Conservation (phyloP, 2,797 vertebrate genomes). For the Microctenopoma stevenorrisi region DNA sequence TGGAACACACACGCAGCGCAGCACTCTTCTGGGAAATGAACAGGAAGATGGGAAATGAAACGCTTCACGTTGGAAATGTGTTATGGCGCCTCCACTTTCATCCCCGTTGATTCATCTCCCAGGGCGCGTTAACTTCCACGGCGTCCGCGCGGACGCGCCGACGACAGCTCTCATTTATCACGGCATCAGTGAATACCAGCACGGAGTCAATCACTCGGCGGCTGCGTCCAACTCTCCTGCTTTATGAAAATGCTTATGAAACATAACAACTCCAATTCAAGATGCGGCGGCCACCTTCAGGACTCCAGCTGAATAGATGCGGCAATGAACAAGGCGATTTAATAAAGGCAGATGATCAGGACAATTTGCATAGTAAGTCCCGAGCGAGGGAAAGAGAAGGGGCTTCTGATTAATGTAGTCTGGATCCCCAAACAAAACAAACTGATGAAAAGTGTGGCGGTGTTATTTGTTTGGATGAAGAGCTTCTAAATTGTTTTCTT, state of each 20-base stretch:
- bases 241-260: conserved; percentile 25
- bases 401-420: conserved; percentile 66
- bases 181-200: conserved; percentile 45
- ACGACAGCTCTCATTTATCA: conserved; percentile 49
- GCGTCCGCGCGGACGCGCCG: conserved; percentile 47
- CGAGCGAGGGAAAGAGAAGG: conserved; percentile 42
- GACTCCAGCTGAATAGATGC: conserved; percentile 54
- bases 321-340: conserved; percentile 56
- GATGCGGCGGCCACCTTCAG: conserved; percentile 40
- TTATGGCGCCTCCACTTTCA: conserved; percentile 41
- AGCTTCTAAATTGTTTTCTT: conserved; percentile 44
- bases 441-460: conserved; percentile 46
- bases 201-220: conserved; percentile 49
- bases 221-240: conserved; percentile 16
- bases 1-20: neutral
- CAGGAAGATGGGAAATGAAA: conserved; percentile 51
- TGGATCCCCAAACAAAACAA: conserved; percentile 67
- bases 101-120: conserved; percentile 62
- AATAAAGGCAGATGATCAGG: conserved; percentile 70
- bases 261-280: conserved; percentile 23
- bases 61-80: conserved; percentile 51
- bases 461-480: conserved; percentile 55
- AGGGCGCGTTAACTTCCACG: conserved; percentile 47
- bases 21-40: conserved; percentile 60
- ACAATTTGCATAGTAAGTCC: conserved; percentile 67